These are phyloP conservation scores for Catalaphyllia jardinei DNA, from an alignment of 64 coral and sea anemone genomes.

Conservation along the genomic window DNA sequence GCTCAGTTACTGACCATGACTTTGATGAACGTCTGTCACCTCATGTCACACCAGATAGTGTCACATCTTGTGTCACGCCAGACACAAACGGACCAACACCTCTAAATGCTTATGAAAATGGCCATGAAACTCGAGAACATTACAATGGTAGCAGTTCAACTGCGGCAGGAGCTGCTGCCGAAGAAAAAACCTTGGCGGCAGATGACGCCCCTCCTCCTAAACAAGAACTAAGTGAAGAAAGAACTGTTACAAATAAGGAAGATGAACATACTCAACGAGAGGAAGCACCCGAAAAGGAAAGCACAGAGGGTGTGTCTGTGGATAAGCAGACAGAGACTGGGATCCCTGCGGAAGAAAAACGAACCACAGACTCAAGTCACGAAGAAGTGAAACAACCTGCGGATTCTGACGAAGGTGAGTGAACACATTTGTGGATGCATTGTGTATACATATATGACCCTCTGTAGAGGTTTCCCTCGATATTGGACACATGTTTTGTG, in stretches of 20 bases:
- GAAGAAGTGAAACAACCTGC: background rate
- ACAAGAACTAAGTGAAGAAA: slow-evolving; percentile 11
- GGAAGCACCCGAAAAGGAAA: slow-evolving; percentile 9
- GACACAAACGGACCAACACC: slow-evolving; percentile 35
- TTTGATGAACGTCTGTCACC: slow-evolving; percentile 17
- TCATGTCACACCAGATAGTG: slow-evolving; percentile 7
- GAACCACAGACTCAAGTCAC: background rate
- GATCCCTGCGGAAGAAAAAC: slow-evolving; percentile 10
- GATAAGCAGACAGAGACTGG: background rate
- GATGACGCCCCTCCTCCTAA: background rate
- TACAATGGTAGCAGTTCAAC: background rate
- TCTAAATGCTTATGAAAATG: slow-evolving; percentile 10
- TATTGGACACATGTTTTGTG: background rate
- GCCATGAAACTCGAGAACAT: background rate
- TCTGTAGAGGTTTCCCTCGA: background rate
- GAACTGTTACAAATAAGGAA: background rate
- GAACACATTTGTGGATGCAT: background rate
- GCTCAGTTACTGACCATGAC: slow-evolving; percentile 17
- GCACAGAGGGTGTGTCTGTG: background rate
- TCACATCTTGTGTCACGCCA: background rate
- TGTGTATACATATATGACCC: background rate
- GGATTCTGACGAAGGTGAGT: background rate
- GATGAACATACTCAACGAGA: background rate
- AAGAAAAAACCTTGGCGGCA: background rate
- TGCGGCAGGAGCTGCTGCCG: background rate